Evolutionary conservation across 1,140 invertebrate species (phyloP).

Genomic region (Melitaea cinxia): DNA sequence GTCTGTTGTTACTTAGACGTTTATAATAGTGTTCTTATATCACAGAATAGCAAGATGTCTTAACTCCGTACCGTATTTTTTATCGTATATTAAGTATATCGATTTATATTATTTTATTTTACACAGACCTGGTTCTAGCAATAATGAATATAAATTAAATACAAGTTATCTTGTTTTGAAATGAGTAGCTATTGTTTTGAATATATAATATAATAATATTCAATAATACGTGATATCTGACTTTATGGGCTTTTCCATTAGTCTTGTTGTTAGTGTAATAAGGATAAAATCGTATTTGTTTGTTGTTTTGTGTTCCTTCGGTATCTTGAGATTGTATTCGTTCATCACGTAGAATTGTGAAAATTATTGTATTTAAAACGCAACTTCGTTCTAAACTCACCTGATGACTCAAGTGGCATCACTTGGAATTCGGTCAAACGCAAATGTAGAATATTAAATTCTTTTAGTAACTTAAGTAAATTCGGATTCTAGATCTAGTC

Average conservation of each 20-base stretch:
- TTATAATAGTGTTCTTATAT: not conserved
- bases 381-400: not conserved
- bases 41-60: too few relatives aligned
- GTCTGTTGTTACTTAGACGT: not conserved
- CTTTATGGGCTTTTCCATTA: too few relatives aligned
- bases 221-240: too few relatives aligned
- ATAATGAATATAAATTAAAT: too few relatives aligned
- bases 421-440: not conserved
- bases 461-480: not conserved
- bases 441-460: not conserved
- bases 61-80: too few relatives aligned
- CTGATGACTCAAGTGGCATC: not conserved
- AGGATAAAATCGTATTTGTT: not conserved
- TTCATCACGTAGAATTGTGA: not conserved
- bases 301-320: not conserved
- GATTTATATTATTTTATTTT: too few relatives aligned
- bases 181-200: too few relatives aligned
- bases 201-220: too few relatives aligned
- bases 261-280: not conserved
- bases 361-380: not conserved
- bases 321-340: constrained; percentile 10
- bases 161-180: too few relatives aligned
- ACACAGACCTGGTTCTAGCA: too few relatives aligned
- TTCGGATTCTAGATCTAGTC: too few relatives aligned
- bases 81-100: too few relatives aligned